Evolutionary conservation across 2,888 invertebrate genomes (phyloP).

Genomic region (Fragum fragum): DNA sequence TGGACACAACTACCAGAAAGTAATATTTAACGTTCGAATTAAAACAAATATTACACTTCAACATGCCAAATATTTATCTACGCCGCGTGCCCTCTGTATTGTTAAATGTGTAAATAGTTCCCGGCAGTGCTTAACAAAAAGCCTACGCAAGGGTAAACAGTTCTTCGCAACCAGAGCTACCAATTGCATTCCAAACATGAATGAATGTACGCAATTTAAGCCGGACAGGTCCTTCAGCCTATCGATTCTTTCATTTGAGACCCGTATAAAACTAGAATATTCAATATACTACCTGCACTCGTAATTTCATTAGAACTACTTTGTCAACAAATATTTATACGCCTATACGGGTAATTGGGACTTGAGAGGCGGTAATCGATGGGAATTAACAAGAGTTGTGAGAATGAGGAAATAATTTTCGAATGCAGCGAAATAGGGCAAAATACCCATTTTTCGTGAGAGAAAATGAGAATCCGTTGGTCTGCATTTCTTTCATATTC

Average conservation of each 20-base stretch:
- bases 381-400: background rate
- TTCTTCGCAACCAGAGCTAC: slow-evolving; percentile 29
- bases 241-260: background rate
- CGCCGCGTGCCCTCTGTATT: slow-evolving; percentile 56
- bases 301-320: background rate
- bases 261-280: background rate
- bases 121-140: slow-evolving; percentile 48
- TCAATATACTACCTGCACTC: background rate
- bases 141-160: slow-evolving; percentile 57
- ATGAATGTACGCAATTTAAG: background rate
- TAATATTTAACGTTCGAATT: background rate
- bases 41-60: slow-evolving; percentile 29
- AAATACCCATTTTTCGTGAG: too few species aligned
- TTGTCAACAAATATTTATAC: slow-evolving; percentile 7
- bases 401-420: too few species aligned
- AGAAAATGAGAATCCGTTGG: too few species aligned
- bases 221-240: background rate
- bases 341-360: slow-evolving; percentile 12
- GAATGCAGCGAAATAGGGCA: too few species aligned
- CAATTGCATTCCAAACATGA: too few species aligned
- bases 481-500: too few species aligned
- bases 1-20: too few species aligned
- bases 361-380: slow-evolving; percentile 1
- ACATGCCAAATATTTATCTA: slow-evolving; percentile 56
- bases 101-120: slow-evolving; percentile 57